Conservation (phyloP, 2,888 invertebrate genomes). For the Spodoptera littoralis region DNA sequence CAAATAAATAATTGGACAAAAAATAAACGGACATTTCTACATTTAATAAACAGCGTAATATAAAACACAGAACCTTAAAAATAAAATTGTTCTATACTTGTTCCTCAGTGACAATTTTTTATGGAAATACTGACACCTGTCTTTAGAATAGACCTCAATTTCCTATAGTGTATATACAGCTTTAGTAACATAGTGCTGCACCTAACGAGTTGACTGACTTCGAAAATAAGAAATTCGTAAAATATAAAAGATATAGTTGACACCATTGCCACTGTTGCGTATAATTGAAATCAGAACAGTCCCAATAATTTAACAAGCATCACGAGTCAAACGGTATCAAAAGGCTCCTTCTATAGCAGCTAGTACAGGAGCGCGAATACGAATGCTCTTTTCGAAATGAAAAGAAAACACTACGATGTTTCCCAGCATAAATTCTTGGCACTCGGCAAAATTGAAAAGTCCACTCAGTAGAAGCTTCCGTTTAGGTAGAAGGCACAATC, state of each 20-base stretch:
- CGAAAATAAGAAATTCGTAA: too few relatives aligned
- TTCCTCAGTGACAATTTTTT: too few relatives aligned
- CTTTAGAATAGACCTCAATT: too few relatives aligned
- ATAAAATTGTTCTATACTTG: too few relatives aligned
- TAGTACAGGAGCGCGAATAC: constrained; percentile 51
- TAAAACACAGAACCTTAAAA: too few relatives aligned
- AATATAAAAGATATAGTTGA: background rate
- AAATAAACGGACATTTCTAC: too few relatives aligned
- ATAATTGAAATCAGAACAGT: constrained; percentile 30
- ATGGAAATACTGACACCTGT: too few relatives aligned
- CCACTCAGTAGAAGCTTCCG: constrained; percentile 78
- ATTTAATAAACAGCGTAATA: too few relatives aligned
- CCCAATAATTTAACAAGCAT: constrained; percentile 50
- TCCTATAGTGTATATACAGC: too few relatives aligned
- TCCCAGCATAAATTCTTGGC: constrained; percentile 78
- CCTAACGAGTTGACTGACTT: too few relatives aligned
- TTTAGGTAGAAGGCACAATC: constrained; percentile 77
- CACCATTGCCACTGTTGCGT: background rate
- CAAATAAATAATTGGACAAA: too few relatives aligned
- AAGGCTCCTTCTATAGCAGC: constrained; percentile 55
- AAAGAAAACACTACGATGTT: constrained; percentile 79
- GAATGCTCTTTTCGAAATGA: constrained; percentile 82
- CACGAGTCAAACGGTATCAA: constrained; percentile 52
- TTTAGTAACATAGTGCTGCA: too few relatives aligned
- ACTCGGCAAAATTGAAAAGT: constrained; percentile 86